Evolutionary conservation across 2,797 vertebrate genomes (phyloP).

Genomic region (Malacoraja senta): DNA sequence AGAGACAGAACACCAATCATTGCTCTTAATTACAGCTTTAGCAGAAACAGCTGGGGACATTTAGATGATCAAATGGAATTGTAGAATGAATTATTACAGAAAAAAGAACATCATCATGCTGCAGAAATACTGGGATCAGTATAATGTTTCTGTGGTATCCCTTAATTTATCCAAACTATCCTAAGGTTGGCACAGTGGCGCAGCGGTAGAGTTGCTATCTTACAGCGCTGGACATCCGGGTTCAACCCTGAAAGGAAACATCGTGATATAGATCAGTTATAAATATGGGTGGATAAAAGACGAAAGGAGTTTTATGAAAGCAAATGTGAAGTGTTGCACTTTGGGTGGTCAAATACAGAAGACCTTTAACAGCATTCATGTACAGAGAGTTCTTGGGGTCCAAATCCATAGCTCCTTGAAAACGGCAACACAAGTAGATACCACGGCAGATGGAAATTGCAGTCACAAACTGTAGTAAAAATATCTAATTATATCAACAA

Average conservation of each 20-base stretch:
- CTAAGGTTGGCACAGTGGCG: not conserved
- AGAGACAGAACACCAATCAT: constrained; percentile 54
- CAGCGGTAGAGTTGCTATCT: too few species aligned
- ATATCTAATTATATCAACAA: not conserved
- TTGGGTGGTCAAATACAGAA: too few species aligned
- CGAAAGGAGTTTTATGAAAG: too few species aligned
- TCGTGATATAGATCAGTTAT: too few species aligned
- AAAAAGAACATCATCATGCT: constrained; percentile 2
- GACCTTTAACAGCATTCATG: too few species aligned
- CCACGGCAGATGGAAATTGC: not conserved
- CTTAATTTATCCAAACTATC: not conserved
- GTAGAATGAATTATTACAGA: not conserved
- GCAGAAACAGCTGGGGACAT: constrained; percentile 41
- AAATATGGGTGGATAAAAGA: too few species aligned
- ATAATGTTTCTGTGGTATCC: not conserved
- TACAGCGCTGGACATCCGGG: too few species aligned
- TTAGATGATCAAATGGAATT: not conserved
- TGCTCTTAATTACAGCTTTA: constrained; percentile 57
- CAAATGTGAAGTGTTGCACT: too few species aligned
- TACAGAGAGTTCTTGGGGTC: too few species aligned
- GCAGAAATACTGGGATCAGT: not conserved
- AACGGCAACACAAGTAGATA: too few species aligned
- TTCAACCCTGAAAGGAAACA: too few species aligned
- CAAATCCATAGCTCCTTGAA: too few species aligned
- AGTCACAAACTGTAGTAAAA: not conserved